phyloP scores from a whole-genome alignment of 2,113 vertebrate genomes.

The Sorex araneus region DNA sequence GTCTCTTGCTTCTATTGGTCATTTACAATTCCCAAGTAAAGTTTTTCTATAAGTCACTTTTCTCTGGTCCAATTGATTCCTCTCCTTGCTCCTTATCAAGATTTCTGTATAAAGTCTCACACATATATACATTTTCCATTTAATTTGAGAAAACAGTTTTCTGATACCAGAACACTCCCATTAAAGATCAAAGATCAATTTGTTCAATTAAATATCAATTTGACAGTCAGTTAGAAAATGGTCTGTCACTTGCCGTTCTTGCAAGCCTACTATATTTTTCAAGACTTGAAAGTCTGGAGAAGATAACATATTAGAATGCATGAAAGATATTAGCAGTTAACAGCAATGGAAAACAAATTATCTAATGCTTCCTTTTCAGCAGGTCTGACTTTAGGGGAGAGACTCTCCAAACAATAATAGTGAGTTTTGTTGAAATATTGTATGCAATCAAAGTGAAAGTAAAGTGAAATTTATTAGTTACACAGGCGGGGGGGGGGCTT shows the following conservation, averaged over 20 bases:
- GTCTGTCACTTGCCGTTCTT: slow-evolving; percentile 57
- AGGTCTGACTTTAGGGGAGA: too few relatives aligned
- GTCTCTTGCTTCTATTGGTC: not conserved
- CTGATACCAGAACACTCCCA: slow-evolving; percentile 38
- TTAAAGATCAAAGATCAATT: slow-evolving; percentile 51
- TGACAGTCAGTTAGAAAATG: slow-evolving; percentile 22
- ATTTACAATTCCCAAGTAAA: slow-evolving; percentile 15
- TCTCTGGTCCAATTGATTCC: not conserved
- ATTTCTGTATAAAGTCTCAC: not conserved
- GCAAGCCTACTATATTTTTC: slow-evolving; percentile 43
- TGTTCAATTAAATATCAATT: slow-evolving; percentile 18
- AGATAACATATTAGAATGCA: not conserved
- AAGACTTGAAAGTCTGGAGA: slow-evolving; percentile 6
- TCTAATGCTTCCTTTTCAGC: too few relatives aligned
- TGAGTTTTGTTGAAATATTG: too few relatives aligned
- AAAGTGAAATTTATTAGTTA: too few relatives aligned
- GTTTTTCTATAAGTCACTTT: slow-evolving; percentile 47
- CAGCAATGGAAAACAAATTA: too few relatives aligned
- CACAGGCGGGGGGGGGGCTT: too few relatives aligned
- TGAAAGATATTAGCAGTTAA: slow-evolving; percentile 15
- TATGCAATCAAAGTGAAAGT: too few relatives aligned
- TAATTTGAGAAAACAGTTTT: slow-evolving; percentile 30
- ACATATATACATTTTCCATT: not conserved
- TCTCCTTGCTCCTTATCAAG: not conserved
- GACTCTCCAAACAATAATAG: too few relatives aligned